Percentiles rank a stretch among this genome's conserved stretches.
phyloP scores from a whole-genome alignment of 2,888 invertebrate species.

The Rapana venosa region DNA sequence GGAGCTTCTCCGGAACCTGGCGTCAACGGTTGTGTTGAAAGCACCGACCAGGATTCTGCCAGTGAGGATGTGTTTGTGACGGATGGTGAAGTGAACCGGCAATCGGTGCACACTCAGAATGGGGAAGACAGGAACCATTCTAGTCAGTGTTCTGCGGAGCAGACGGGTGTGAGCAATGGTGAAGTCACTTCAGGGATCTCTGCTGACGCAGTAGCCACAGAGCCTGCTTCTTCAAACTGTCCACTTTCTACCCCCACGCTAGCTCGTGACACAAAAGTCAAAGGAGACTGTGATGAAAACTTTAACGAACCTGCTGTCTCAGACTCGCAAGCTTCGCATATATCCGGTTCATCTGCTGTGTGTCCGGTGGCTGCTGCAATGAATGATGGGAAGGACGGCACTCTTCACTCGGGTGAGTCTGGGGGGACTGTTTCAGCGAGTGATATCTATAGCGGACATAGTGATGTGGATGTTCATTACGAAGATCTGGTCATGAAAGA shows the following conservation, averaged over 20 bases:
- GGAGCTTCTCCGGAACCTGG: neutral
- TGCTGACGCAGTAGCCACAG: neutral
- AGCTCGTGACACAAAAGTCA: neutral
- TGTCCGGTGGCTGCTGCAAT: neutral
- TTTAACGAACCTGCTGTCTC: conserved; percentile 25
- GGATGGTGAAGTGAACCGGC: neutral
- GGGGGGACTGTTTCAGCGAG: neutral
- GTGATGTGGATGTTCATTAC: neutral
- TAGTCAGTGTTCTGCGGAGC: conserved; percentile 23
- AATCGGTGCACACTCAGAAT: too few relatives aligned
- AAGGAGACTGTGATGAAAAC: conserved; percentile 30
- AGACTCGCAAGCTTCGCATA: neutral
- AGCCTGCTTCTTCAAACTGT: neutral
- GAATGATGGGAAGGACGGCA: neutral
- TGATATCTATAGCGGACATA: neutral
- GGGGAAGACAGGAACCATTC: neutral
- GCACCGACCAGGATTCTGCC: neutral
- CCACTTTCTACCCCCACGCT: neutral
- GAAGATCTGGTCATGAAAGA: conserved; percentile 26
- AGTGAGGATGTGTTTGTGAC: neutral
- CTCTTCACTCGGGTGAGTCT: conserved; percentile 16
- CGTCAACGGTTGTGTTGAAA: neutral
- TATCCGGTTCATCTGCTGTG: neutral
- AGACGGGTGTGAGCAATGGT: neutral
- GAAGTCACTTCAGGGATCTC: neutral